phyloP scores from a whole-genome alignment of 2,797 vertebrate species.

The Sebastiscus albofasciatus region DNA sequence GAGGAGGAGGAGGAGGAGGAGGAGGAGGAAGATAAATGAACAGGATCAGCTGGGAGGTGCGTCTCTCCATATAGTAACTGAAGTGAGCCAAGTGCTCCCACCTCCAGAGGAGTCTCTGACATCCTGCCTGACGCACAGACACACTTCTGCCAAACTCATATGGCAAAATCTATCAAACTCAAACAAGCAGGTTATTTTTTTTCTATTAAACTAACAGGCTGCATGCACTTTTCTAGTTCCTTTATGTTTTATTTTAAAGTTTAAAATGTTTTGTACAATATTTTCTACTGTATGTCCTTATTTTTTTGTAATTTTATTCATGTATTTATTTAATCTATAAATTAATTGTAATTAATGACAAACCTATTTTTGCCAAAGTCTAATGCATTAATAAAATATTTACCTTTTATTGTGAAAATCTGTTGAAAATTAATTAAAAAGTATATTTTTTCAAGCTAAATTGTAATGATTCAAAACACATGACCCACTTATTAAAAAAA shows the following conservation, averaged over 20 bases:
- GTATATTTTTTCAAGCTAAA: neutral
- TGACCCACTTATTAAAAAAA: neutral
- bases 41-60: constrained; percentile 64
- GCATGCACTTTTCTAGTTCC: accelerated
- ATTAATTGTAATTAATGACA: neutral
- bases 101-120: constrained; percentile 45
- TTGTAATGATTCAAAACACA: neutral
- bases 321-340: too few species aligned
- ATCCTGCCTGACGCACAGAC: constrained; percentile 44
- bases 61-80: constrained; percentile 55
- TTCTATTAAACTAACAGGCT: too few species aligned
- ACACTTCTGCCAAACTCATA: constrained; percentile 43
- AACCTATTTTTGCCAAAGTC: neutral
- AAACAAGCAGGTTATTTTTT: neutral
- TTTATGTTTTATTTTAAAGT: neutral
- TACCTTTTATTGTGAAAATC: neutral
- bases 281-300: too few species aligned
- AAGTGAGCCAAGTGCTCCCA: constrained; percentile 44
- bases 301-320: neutral
- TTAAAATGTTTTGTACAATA: neutral
- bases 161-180: neutral
- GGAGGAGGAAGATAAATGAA: constrained; percentile 30
- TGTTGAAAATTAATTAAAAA: neutral
- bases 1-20: neutral
- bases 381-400: neutral